Conservation (phyloP, 2,888 invertebrate genomes). For the Aphrophora alni region DNA sequence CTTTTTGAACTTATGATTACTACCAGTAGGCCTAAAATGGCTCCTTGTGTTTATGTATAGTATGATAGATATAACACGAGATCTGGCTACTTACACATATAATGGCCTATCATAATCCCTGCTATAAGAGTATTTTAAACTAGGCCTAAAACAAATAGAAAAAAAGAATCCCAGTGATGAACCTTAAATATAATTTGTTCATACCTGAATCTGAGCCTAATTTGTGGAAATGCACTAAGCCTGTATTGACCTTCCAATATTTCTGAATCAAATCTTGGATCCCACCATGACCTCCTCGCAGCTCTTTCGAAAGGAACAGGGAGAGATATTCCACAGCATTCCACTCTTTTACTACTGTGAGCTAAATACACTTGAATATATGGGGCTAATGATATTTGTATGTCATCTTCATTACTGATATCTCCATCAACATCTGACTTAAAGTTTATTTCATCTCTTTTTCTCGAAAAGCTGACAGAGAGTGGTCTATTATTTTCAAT, state of each 20-base stretch:
- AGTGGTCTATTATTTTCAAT: slow-evolving; percentile 1
- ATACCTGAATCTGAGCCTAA: slow-evolving; percentile 89
- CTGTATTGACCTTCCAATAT: slow-evolving; percentile 91
- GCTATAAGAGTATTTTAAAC: background rate
- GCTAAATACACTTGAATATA: slow-evolving; percentile 79
- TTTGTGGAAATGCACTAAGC: slow-evolving; percentile 87
- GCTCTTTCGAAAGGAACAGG: slow-evolving; percentile 93
- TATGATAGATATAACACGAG: too few species aligned
- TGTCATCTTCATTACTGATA: slow-evolving; percentile 56
- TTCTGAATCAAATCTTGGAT: slow-evolving; percentile 94
- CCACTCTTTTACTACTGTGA: slow-evolving; percentile 74
- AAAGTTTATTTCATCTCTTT: slow-evolving; percentile 46
- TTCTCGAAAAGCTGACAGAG: slow-evolving; percentile 48
- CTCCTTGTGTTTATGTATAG: too few species aligned
- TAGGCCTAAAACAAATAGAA: slow-evolving; percentile 1
- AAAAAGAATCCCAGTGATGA: background rate
- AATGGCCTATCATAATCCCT: background rate
- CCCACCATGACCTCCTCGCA: slow-evolving; percentile 89
- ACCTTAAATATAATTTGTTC: too few species aligned
- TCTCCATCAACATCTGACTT: slow-evolving; percentile 39
- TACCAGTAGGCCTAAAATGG: too few species aligned
- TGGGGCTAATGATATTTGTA: slow-evolving; percentile 70
- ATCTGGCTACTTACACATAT: too few species aligned
- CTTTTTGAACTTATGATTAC: too few species aligned
- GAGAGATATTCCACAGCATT: slow-evolving; percentile 81